phyloP scores from a whole-genome alignment of 2,888 invertebrate species.

The Willowsia nigromaculata region DNA sequence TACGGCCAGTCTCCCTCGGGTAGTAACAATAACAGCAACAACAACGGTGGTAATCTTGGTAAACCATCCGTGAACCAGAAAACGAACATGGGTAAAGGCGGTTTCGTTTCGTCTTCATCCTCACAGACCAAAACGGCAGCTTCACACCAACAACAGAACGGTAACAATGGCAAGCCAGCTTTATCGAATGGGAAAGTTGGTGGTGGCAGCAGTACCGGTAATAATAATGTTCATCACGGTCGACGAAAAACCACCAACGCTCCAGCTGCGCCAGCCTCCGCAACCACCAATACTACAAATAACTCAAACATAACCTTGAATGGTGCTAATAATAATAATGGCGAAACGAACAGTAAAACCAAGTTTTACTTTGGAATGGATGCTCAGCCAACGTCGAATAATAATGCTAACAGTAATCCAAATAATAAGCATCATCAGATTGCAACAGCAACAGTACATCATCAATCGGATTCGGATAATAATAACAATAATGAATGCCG shows the following conservation, averaged over 20 bases:
- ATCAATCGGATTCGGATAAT: constrained; percentile 74
- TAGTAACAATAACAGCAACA: constrained; percentile 39
- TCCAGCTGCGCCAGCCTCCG: constrained; percentile 59
- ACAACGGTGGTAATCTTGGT: constrained; percentile 47
- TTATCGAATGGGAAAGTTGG: constrained; percentile 57
- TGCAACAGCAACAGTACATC: constrained; percentile 55
- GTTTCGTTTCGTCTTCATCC: constrained; percentile 62
- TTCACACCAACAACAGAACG: constrained; percentile 2
- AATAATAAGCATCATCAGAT: constrained; percentile 52
- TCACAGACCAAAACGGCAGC: constrained; percentile 56
- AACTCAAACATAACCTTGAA: background rate
- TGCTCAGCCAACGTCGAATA: constrained; percentile 44
- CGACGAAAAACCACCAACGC: constrained; percentile 60
- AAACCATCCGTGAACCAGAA: constrained; percentile 66
- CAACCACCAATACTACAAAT: constrained; percentile 29
- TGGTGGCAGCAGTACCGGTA: background rate
- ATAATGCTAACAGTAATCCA: background rate
- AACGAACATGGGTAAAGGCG: constrained; percentile 46
- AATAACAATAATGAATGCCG: constrained; percentile 57
- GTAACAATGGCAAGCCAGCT: constrained; percentile 8
- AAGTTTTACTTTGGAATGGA: constrained; percentile 91
- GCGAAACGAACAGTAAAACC: constrained; percentile 79
- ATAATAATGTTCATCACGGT: constrained; percentile 59
- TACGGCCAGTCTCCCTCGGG: constrained; percentile 57
- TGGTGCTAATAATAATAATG: constrained; percentile 43